These are phyloP conservation scores for Mesodorylaimus sp. DNA, from an alignment of 2,888 invertebrate genomes.

Conservation along the genomic window DNA sequence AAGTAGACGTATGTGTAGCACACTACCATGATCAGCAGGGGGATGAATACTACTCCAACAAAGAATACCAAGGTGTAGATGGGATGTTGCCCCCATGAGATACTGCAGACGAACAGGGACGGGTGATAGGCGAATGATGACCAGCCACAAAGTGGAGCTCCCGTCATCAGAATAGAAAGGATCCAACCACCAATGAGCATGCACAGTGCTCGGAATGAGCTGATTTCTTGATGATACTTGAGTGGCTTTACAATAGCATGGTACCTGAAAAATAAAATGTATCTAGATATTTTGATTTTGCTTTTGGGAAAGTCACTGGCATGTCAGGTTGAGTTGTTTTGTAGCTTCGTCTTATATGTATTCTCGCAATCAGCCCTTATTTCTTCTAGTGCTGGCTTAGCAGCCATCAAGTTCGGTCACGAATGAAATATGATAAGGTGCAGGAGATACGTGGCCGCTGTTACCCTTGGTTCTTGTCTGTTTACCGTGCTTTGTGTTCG, in stretches of 20 bases:
- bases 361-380: no score
- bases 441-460: no score
- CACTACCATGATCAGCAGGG: not conserved
- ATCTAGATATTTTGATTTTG: no score
- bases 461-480: no score
- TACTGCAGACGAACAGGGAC: slow-evolving; percentile 1
- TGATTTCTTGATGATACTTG: not conserved
- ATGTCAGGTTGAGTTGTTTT: no score
- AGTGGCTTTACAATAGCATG: not conserved
- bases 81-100: not conserved
- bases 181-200: not conserved
- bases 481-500: no score
- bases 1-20: not conserved
- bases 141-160: not conserved
- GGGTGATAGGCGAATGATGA: slow-evolving; percentile 4
- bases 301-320: no score
- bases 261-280: not conserved
- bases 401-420: no score
- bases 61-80: not conserved
- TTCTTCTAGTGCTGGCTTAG: no score
- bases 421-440: no score
- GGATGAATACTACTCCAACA: not conserved
- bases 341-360: no score
- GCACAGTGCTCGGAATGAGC: not conserved
- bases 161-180: not conserved